Base-by-base conservation (phyloP, 2,113 vertebrate genomes). In the Myrmophylax atrothorax region DNA sequence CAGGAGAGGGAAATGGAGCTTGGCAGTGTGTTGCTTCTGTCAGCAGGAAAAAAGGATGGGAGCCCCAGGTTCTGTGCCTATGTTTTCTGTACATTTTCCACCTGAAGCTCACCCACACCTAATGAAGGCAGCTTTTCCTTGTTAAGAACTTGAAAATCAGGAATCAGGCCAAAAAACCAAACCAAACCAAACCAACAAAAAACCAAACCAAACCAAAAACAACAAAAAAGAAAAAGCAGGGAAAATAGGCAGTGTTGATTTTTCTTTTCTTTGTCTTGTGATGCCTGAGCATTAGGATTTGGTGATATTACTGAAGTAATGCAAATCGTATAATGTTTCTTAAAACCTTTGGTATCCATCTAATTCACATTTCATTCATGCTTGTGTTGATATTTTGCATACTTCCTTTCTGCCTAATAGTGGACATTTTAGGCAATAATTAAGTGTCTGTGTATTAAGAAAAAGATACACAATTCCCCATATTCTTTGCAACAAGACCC, bases 41-140 rank as follows among this genome's bases (percentile, higher is more conserved):
- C 82, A 93, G 64, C 29, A 78, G 24, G 44, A 72, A 90, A 55
- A 92, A n/a, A 7, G 60, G 38, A 70, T 0, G 0, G 72, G 75
- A 83, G 24, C 23, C 56, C 44, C 0, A 7, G 35, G 26, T 79
- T 85, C 63, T 77, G 29, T 85, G 85, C 52, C 79, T 87, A 33
- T 79, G 85, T 38, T 95, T 96, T 56, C 79, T 84, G 80, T 93
- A 88, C 60, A 94, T 96, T 95, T 94, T 94, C 90, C 37, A 60
- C 42, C 75, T 69, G 42, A 95, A 83, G 68, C 15, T 35, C 56
- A 81, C 40, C 22, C 68, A 55, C 55, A 63, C 0, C 0, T 60
- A 83, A 69, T 73, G 84, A 91, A 85, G 62, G 62, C 49, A 89
- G 70, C 67, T 93, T 93, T 91, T 85, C 82, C 63, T 88, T 88